phyloP scores from a whole-genome alignment of 2,113 vertebrate species.

The Manacus vitellinus region DNA sequence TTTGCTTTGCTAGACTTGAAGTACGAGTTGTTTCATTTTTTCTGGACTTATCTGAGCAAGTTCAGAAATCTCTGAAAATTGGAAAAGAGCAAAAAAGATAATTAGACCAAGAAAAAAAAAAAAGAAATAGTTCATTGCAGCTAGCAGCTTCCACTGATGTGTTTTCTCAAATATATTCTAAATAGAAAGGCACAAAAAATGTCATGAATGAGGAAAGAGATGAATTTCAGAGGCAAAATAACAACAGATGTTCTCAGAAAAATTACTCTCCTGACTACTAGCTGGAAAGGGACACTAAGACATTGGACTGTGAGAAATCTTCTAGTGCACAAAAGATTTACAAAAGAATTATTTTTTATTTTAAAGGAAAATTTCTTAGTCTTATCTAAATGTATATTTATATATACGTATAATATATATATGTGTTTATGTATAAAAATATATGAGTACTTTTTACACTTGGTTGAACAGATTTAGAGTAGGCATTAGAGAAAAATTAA shows the following conservation, averaged over 20 bases:
- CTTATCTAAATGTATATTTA: background rate
- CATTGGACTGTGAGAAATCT: background rate
- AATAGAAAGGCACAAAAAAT: background rate
- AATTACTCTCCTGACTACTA: background rate
- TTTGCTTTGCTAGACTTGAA: background rate
- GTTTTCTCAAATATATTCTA: background rate
- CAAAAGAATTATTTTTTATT: background rate
- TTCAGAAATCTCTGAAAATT: background rate
- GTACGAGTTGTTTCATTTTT: background rate
- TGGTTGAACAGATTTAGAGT: background rate
- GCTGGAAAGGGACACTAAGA: background rate
- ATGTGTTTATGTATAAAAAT: background rate
- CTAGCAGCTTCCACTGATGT: background rate
- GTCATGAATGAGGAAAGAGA: background rate
- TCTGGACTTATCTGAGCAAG: background rate
- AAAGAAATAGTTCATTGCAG: background rate
- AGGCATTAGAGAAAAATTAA: constrained; percentile 1
- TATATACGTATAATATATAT: background rate
- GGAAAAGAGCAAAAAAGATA: background rate
- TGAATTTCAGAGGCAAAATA: background rate
- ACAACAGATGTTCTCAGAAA: background rate
- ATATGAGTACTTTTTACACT: background rate
- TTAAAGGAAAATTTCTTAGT: background rate
- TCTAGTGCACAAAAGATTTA: background rate
- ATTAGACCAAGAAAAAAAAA: background rate